Conservation (phyloP, 1,140 invertebrate species). For the Zaprionus ghesquierei region DNA sequence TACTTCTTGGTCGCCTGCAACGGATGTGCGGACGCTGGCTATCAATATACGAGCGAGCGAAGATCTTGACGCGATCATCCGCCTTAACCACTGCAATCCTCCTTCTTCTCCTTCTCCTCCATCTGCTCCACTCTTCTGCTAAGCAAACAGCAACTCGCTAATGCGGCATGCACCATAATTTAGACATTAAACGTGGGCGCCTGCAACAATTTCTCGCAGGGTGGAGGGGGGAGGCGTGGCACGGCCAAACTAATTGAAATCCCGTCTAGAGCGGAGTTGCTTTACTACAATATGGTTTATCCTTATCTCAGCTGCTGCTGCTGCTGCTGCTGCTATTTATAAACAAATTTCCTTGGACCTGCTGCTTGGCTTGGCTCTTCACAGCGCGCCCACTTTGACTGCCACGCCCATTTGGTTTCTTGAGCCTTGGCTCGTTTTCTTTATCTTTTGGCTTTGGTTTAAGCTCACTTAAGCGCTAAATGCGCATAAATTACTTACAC, state of each 20-base stretch:
- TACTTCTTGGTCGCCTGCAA: conserved; percentile 32
- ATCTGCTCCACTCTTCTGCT: conserved; percentile 1
- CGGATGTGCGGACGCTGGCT: conserved; percentile 53
- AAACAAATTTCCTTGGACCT: background rate
- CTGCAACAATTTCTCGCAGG: conserved; percentile 14
- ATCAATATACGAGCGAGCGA: background rate
- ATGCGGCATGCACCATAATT: conserved; percentile 65
- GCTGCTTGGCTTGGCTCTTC: background rate
- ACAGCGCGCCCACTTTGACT: background rate
- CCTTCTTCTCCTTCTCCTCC: conserved; percentile 19
- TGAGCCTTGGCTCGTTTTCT: conserved; percentile 31
- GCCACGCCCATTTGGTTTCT: conserved; percentile 23
- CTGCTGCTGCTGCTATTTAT: background rate
- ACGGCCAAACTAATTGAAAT: background rate
- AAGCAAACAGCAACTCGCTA: conserved; percentile 65
- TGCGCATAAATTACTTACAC: conserved; percentile 80
- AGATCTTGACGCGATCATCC: background rate
- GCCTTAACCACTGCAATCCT: background rate
- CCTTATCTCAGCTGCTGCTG: background rate
- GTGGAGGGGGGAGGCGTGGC: conserved; percentile 45
- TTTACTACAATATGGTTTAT: background rate
- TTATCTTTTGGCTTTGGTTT: conserved; percentile 53
- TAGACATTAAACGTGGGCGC: conserved; percentile 72
- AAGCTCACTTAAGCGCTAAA: conserved; percentile 77
- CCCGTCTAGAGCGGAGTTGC: background rate